Percentiles rank a stretch among this genome's conserved stretches.
Conservation (phyloP, 2,113 vertebrate species). For the Rhipidura dahli region DNA sequence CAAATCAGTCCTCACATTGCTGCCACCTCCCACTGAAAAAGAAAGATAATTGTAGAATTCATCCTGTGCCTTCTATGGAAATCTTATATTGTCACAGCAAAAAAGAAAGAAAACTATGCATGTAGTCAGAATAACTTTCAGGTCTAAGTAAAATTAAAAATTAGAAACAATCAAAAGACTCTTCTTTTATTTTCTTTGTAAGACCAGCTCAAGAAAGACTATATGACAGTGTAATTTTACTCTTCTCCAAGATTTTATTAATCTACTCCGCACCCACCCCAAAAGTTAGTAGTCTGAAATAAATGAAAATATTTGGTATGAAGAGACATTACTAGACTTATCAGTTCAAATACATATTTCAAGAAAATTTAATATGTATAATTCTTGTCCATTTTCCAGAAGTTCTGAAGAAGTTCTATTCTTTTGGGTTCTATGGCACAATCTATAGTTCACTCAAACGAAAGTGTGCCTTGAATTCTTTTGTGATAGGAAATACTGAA, state of each 20-base stretch:
- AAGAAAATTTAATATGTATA: neutral
- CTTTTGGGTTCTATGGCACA: neutral
- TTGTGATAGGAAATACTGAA: neutral
- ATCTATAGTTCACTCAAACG: neutral
- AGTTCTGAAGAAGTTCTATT: neutral
- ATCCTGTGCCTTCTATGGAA: neutral
- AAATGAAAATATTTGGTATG: neutral
- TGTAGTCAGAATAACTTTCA: neutral
- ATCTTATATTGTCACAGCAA: neutral
- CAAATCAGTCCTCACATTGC: neutral
- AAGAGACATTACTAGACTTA: neutral
- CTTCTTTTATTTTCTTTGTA: neutral
- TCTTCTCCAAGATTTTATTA: neutral
- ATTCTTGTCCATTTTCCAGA: neutral
- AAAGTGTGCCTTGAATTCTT: neutral
- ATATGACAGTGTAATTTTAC: neutral
- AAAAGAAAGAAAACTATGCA: neutral
- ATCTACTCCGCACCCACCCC: neutral
- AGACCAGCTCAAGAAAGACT: neutral
- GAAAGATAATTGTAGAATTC: neutral
- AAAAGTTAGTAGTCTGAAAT: neutral
- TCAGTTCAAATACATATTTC: neutral
- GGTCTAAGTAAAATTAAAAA: neutral
- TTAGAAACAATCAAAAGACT: rapidly evolving
- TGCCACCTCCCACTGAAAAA: neutral